Conservation (phyloP, 2,888 invertebrate species). For the Callosobruchus maculatus region DNA sequence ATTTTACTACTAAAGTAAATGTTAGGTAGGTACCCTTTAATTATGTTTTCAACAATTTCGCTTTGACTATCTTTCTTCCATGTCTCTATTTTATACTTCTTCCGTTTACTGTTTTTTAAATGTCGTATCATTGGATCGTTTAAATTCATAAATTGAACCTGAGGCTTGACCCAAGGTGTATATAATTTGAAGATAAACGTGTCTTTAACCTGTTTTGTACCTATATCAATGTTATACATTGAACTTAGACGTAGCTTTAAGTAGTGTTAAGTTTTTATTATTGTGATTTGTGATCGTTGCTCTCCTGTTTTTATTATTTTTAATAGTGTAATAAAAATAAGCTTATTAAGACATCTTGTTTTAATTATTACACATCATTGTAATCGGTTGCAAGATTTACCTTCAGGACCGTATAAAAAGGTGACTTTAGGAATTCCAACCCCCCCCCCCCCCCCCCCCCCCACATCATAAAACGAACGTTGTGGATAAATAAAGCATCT, state of each 20-base stretch:
- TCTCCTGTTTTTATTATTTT: slow-evolving; percentile 17
- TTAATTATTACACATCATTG: background rate
- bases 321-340: background rate
- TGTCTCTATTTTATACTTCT: no score
- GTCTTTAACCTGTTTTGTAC: slow-evolving; percentile 7
- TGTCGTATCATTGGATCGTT: background rate
- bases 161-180: background rate
- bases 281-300: slow-evolving; percentile 21
- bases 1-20: no score
- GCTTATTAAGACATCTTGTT: background rate
- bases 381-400: no score
- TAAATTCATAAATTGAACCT: no score
- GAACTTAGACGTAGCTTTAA: slow-evolving; percentile 22
- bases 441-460: no score
- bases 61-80: no score
- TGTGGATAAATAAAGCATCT: no score
- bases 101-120: background rate
- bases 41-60: no score
- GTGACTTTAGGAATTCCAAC: no score
- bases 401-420: no score
- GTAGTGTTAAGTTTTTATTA: slow-evolving; percentile 16
- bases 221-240: slow-evolving; percentile 34
- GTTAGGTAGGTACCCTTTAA: no score
- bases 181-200: background rate
- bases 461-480: no score